These are phyloP conservation scores for Rhyacophila evoluta DNA, from an alignment of 2,888 invertebrate genomes.

Conservation along the genomic window DNA sequence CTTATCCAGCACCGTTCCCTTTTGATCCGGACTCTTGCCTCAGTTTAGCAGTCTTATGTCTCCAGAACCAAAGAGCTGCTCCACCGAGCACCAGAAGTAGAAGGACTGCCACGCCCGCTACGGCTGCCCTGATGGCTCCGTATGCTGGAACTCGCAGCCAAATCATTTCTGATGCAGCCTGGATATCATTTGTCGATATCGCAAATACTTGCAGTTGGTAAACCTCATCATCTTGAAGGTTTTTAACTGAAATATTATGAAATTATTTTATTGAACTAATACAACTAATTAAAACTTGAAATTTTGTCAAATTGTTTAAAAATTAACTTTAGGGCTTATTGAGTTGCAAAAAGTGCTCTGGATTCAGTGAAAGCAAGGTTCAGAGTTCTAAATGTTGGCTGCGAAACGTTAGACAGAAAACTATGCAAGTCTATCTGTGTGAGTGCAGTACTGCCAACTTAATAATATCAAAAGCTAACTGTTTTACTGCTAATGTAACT, in stretches of 20 bases:
- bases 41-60: conserved; percentile 30
- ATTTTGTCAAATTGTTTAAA: too few relatives aligned
- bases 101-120: conserved; percentile 78
- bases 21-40: conserved; percentile 10
- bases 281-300: too few relatives aligned
- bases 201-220: conserved; percentile 83
- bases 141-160: conserved; percentile 78
- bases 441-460: too few relatives aligned
- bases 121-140: conserved; percentile 77
- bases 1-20: neutral
- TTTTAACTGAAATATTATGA: conserved; percentile 68
- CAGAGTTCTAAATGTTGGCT: too few relatives aligned
- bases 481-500: too few relatives aligned
- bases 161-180: conserved; percentile 74
- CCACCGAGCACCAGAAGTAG: conserved; percentile 75
- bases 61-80: conserved; percentile 64
- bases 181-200: conserved; percentile 71
- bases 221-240: conserved; percentile 77
- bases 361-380: too few relatives aligned
- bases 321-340: too few relatives aligned
- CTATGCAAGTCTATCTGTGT: too few relatives aligned
- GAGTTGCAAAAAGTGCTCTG: too few relatives aligned
- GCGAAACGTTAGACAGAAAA: too few relatives aligned
- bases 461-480: too few relatives aligned
- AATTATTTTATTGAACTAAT: conserved; percentile 5